A percentile compares a stretch with the other conserved stretches of the same genome.
Conservation (phyloP, 2,888 invertebrate species). For the Drosophila falleni region DNA sequence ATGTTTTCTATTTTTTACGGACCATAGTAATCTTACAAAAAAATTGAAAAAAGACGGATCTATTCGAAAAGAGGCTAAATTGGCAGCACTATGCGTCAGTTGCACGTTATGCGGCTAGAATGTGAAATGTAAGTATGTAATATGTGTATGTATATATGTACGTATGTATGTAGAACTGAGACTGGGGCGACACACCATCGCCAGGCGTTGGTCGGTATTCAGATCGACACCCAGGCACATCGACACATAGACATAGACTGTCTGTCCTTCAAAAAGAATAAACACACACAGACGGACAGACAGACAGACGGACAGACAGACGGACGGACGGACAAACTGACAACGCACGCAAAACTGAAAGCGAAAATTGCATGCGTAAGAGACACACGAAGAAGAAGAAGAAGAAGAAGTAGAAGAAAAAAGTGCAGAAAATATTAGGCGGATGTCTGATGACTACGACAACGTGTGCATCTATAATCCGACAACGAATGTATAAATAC, state of each 20-base stretch:
- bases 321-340: conserved; percentile 37
- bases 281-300: conserved; percentile 50
- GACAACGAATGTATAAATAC: conserved; percentile 26
- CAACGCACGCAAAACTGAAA: conserved; percentile 66
- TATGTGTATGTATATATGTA: conserved; percentile 2
- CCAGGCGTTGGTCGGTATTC: conserved; percentile 74
- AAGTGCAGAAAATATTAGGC: conserved; percentile 62
- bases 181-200: conserved; percentile 40
- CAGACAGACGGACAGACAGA: conserved; percentile 37
- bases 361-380: conserved; percentile 74
- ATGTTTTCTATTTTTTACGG: neutral
- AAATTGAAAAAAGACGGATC: neutral
- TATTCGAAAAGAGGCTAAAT: neutral
- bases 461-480: conserved; percentile 71
- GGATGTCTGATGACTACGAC: conserved; percentile 55
- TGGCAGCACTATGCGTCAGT: neutral
- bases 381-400: conserved; percentile 30
- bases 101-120: conserved; percentile 16
- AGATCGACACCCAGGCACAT: conserved; percentile 75
- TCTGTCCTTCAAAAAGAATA: conserved; percentile 77
- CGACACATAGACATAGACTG: conserved; percentile 60
- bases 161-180: conserved; percentile 22
- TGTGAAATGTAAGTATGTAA: conserved; percentile 16
- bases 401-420: conserved; percentile 31
- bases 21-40: neutral